A percentile compares a stretch with the other conserved stretches of the same genome.
Conservation (phyloP, 2,888 invertebrate genomes). For the Perizoma affinitatum region DNA sequence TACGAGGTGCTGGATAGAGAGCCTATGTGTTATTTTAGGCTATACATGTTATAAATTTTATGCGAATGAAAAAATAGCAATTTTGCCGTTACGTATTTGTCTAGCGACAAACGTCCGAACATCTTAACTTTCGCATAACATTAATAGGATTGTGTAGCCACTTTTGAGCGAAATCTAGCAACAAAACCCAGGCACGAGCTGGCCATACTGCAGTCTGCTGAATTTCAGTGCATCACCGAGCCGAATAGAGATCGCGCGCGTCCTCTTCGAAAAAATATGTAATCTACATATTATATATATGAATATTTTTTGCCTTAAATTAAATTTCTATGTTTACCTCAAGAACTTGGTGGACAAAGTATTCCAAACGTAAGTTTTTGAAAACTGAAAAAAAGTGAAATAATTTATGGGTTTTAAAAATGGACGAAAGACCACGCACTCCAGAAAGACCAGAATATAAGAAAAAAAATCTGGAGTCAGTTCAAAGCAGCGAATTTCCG, state of each 20-base stretch:
- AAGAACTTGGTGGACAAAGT: slow-evolving; percentile 17
- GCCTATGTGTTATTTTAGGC: too few species aligned
- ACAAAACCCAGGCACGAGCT: neutral
- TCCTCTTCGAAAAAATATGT: slow-evolving; percentile 1
- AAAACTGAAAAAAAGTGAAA: neutral
- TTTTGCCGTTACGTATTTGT: too few species aligned
- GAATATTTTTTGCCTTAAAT: slow-evolving; percentile 10
- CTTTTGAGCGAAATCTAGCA: neutral
- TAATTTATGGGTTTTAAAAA: slow-evolving; percentile 12
- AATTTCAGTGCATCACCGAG: slow-evolving; percentile 14
- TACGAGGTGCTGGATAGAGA: too few species aligned
- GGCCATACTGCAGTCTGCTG: slow-evolving; percentile 12
- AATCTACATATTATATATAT: slow-evolving; percentile 5
- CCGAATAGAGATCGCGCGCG: slow-evolving; percentile 9
- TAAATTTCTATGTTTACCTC: slow-evolving; percentile 13
- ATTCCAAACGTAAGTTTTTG: slow-evolving; percentile 4
- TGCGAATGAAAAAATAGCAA: too few species aligned
- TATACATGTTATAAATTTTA: too few species aligned
- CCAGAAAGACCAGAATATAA: neutral
- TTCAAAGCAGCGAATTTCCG: neutral
- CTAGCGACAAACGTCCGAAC: too few species aligned
- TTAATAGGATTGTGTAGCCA: too few species aligned
- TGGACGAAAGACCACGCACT: neutral
- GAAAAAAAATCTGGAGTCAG: neutral
- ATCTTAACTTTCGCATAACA: too few species aligned